phyloP scores from a whole-genome alignment of 2,888 invertebrate species.

The Clanis bilineata region DNA sequence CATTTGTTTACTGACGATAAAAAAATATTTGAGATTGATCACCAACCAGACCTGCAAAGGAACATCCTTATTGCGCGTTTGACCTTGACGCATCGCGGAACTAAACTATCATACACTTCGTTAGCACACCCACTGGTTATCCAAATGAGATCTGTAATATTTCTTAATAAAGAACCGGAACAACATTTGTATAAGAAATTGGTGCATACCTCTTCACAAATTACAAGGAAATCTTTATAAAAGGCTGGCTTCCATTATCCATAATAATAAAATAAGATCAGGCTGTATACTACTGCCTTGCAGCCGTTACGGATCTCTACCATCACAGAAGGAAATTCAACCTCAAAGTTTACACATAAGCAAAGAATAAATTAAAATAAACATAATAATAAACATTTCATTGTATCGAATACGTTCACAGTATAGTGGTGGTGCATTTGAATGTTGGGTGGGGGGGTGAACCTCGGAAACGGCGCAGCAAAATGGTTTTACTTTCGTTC shows the following conservation, averaged over 20 bases:
- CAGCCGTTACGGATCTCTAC: too few relatives aligned
- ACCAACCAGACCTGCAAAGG: slow-evolving; percentile 26
- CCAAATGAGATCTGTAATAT: slow-evolving; percentile 38
- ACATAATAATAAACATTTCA: neutral
- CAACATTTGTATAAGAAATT: neutral
- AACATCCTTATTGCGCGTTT: slow-evolving; percentile 56
- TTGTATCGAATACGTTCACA: neutral
- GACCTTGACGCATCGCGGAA: slow-evolving; percentile 61
- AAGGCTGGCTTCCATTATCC: too few relatives aligned
- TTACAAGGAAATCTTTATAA: neutral
- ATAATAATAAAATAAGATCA: too few relatives aligned
- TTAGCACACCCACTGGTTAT: slow-evolving; percentile 39
- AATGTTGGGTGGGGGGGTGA: slow-evolving; percentile 16
- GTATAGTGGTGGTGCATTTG: neutral
- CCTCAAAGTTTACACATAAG: neutral
- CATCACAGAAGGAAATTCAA: too few relatives aligned
- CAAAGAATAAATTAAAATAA: neutral
- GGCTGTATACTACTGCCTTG: too few relatives aligned
- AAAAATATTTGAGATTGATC: slow-evolving; percentile 3
- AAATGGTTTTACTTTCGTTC: slow-evolving; percentile 64
- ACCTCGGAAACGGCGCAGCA: slow-evolving; percentile 34
- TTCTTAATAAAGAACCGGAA: neutral
- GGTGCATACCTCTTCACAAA: too few relatives aligned
- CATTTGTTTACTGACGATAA: neutral
- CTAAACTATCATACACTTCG: slow-evolving; percentile 51